Evolutionary conservation across 92 coral and sea anemone genomes (phyloP).

Genomic region (Nematostella vectensis): DNA sequence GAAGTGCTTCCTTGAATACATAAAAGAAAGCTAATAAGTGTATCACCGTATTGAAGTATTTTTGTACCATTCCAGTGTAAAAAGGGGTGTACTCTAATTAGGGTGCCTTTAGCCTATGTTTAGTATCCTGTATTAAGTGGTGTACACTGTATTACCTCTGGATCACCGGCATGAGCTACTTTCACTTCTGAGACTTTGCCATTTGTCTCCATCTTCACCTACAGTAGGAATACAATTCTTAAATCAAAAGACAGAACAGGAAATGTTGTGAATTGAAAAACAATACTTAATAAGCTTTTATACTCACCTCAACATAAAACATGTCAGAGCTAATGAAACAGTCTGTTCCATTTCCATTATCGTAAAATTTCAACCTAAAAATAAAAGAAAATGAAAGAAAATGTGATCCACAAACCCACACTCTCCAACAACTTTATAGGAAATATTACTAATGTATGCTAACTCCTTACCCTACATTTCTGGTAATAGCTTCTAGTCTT

Average conservation of each 20-base stretch:
- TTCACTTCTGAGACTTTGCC: conserved; percentile 88
- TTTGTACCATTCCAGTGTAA: too few relatives aligned
- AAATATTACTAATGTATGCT: too few relatives aligned
- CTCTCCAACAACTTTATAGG: background rate
- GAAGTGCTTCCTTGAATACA: too few relatives aligned
- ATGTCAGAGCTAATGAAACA: conserved; percentile 95
- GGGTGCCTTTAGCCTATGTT: too few relatives aligned
- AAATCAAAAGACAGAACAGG: background rate
- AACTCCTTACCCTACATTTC: conserved; percentile 86
- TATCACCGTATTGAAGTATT: too few relatives aligned
- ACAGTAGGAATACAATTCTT: background rate
- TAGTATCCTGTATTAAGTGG: too few relatives aligned
- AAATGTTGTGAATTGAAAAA: background rate
- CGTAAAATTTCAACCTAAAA: conserved; percentile 80
- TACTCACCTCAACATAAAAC: conserved; percentile 96
- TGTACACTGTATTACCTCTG: conserved; percentile 76
- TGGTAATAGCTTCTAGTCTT: conserved; percentile 87
- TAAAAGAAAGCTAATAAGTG: too few relatives aligned
- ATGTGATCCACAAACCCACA: too few relatives aligned
- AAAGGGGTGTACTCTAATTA: too few relatives aligned
- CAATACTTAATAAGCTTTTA: background rate
- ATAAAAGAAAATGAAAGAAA: background rate
- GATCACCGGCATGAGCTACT: conserved; percentile 95
- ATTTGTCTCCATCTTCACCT: conserved; percentile 88
- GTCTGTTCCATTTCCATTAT: conserved; percentile 78